Evolutionary conservation across 92 coral and sea anemone species (phyloP).

Genomic region (Epizoanthus stellaris): DNA sequence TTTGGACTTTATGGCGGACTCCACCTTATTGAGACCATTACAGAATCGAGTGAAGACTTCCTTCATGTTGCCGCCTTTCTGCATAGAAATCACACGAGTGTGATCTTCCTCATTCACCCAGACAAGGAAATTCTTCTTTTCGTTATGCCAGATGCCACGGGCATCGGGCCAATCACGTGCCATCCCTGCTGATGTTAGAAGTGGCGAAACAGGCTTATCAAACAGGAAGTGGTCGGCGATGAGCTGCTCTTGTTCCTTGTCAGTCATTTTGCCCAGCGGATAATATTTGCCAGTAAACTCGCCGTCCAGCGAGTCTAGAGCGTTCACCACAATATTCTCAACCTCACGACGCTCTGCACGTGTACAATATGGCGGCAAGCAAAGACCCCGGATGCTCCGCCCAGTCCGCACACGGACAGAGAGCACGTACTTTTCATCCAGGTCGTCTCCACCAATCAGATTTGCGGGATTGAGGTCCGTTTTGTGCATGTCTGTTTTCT

Average conservation of each 20-base stretch:
- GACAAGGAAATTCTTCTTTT: slow-evolving; percentile 85
- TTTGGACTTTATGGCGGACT: slow-evolving; percentile 81
- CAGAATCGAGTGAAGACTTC: slow-evolving; percentile 91
- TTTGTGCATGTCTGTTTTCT: slow-evolving; percentile 88
- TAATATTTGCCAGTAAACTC: slow-evolving; percentile 90
- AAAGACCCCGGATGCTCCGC: slow-evolving; percentile 87
- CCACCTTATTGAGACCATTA: slow-evolving; percentile 86
- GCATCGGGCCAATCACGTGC: slow-evolving; percentile 99
- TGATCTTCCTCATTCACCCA: slow-evolving; percentile 97
- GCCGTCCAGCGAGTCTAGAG: slow-evolving; percentile 78
- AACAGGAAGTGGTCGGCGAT: slow-evolving; percentile 89
- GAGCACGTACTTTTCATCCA: slow-evolving; percentile 84
- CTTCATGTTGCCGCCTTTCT: slow-evolving; percentile 89
- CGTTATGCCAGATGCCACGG: slow-evolving; percentile 97
- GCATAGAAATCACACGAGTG: slow-evolving; percentile 93
- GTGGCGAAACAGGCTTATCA: slow-evolving; percentile 96
- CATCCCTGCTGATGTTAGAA: slow-evolving; percentile 91
- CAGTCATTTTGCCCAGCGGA: slow-evolving; percentile 91
- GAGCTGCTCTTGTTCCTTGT: slow-evolving; percentile 87
- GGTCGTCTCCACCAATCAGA: slow-evolving; percentile 87
- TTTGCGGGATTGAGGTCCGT: slow-evolving; percentile 86
- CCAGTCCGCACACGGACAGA: slow-evolving; percentile 96
- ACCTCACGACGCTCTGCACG: slow-evolving; percentile 92
- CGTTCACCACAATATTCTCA: slow-evolving; percentile 73
- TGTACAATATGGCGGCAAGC: slow-evolving; percentile 89